Base-by-base conservation (phyloP, 2,888 invertebrate genomes). In the Rhabditoides inermis region DNA sequence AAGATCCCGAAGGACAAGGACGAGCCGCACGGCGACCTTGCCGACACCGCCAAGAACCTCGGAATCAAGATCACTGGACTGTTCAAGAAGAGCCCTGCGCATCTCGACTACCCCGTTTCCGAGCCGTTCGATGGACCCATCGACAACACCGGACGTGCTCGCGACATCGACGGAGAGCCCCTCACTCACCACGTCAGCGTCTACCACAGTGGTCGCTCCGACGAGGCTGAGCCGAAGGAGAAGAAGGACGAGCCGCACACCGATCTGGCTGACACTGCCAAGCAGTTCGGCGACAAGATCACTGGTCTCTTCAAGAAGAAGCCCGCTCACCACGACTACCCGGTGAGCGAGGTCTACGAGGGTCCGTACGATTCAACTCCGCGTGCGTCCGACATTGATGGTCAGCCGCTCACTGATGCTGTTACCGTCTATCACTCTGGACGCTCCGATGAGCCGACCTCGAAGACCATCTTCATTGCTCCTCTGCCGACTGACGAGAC, bases 281-380 rank as follows among this genome's bases (percentile, higher is more conserved):
- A 45, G n/a, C 25, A 30, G 12, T 7, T 60, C 37, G 45, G 52
- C 2, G 47, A 55, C n/a, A 63, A 53, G 45, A 49, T 65, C 36
- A 51, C 57, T 32, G 61, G 65, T 25, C 45, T 65, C 27, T 65
- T 63, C 58, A 60, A 60, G 42, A 52, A 52, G 45, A 44, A 49
- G 3, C 40, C 53, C 6, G 51, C 62, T 30, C 62, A 63, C 23
- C 42, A 40, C 23, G 61, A 64, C 50, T 63, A 61, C 42, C 63
- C 63, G 28, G 48, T 41, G 20, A 55, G 60, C 44, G 56, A 54
- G 22, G n/a, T 23, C 23, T 48, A 53, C 36, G 46, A 49, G 28
- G 58, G 49, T 37, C 52, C 60, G 44, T 27, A 46, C 32, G 60
- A 47, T 23, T 22, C 39, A 18, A 61, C 61, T 26, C 23, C 23